Percentiles rank a stretch among this genome's conserved stretches.
Evolutionary conservation across 2,797 vertebrate species (phyloP).

Genomic region (Zenarchopterus dispar): DNA sequence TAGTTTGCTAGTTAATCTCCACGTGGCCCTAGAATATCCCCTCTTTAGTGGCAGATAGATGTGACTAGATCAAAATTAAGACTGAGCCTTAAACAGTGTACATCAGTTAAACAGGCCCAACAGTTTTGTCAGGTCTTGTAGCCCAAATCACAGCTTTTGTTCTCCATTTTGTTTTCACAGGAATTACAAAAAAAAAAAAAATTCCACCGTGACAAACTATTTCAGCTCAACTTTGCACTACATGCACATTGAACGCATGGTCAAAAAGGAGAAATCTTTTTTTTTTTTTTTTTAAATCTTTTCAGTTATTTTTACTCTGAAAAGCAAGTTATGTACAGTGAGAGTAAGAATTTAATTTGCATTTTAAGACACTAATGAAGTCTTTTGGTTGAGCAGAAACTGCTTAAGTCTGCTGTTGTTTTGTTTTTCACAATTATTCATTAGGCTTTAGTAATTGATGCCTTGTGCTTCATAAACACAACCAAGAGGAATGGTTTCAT

Average conservation of each 20-base stretch:
- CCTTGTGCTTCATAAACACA: slow-evolving; percentile 57
- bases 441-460: slow-evolving; percentile 71
- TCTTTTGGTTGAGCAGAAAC: slow-evolving; percentile 69
- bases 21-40: slow-evolving; percentile 48
- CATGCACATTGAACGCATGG: slow-evolving; percentile 7
- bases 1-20: slow-evolving; percentile 2
- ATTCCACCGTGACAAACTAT: background rate
- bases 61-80: slow-evolving; percentile 36
- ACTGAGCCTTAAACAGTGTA: slow-evolving; percentile 1
- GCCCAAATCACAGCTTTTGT: background rate
- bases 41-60: slow-evolving; percentile 43
- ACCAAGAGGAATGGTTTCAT: slow-evolving; percentile 61
- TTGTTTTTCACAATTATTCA: slow-evolving; percentile 71
- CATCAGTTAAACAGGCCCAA: slow-evolving; percentile 16
- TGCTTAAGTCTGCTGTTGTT: slow-evolving; percentile 46
- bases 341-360: slow-evolving; percentile 70
- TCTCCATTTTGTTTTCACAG: background rate
- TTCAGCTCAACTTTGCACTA: background rate
- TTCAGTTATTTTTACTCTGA: background rate
- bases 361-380: slow-evolving; percentile 81
- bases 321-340: slow-evolving; percentile 52
- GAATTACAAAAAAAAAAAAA: slow-evolving; percentile 1
- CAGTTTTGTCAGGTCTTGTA: background rate
- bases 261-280: slow-evolving; percentile 4
- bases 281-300: background rate